These are phyloP conservation scores for Scaptodrosophila latifasciaeformis DNA, from an alignment of 2,888 invertebrate species.

Conservation along the genomic window DNA sequence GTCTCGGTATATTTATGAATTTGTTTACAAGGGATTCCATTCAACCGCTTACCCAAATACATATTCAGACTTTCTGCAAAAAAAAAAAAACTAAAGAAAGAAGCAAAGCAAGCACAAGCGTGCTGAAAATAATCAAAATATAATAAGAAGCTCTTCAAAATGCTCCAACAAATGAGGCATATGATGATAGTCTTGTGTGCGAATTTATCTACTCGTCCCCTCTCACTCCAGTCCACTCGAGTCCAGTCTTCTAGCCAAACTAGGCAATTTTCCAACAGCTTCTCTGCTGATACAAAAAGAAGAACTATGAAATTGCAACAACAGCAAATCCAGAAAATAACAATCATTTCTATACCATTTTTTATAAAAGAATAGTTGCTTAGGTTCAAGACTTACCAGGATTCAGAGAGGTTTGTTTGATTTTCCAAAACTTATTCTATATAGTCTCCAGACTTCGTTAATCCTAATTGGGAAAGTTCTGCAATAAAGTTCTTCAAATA, in stretches of 20 bases:
- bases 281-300: slow-evolving; percentile 24
- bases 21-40: slow-evolving; percentile 50
- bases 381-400: too few relatives aligned
- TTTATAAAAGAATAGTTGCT: too few relatives aligned
- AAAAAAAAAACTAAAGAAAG: background rate
- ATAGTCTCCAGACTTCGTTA: too few relatives aligned
- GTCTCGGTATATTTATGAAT: slow-evolving; percentile 26
- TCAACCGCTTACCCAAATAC: background rate
- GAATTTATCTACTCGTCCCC: background rate
- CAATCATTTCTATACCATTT: too few relatives aligned
- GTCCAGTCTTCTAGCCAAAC: slow-evolving; percentile 29
- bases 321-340: too few relatives aligned
- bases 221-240: slow-evolving; percentile 19
- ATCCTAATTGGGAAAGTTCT: too few relatives aligned
- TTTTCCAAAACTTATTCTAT: too few relatives aligned
- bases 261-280: slow-evolving; percentile 51
- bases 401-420: too few relatives aligned
- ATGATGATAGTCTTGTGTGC: slow-evolving; percentile 38
- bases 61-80: too few relatives aligned
- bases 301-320: too few relatives aligned
- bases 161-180: slow-evolving; percentile 60
- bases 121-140: slow-evolving; percentile 59
- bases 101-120: slow-evolving; percentile 35
- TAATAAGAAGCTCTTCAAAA: slow-evolving; percentile 55
- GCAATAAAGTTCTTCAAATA: too few relatives aligned